Evolutionary conservation across 1,140 invertebrate species (phyloP).

Genomic region (Temnothorax longispinosus): DNA sequence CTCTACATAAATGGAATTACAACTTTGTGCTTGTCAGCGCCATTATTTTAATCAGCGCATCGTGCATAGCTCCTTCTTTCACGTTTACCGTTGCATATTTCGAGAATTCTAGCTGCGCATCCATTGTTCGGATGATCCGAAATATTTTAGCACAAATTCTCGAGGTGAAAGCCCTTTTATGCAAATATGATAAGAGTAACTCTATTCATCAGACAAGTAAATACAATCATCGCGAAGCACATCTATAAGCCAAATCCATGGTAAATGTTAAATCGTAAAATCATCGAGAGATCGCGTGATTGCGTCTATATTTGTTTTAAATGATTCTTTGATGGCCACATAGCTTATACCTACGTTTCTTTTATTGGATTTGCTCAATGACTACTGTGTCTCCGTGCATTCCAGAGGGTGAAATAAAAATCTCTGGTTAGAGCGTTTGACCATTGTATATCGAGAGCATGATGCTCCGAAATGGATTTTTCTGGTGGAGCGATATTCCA

Average conservation of each 20-base stretch:
- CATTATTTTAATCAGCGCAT: constrained; percentile 12
- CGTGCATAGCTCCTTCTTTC: background rate
- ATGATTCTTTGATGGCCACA: background rate
- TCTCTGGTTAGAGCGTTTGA: constrained; percentile 27
- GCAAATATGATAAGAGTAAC: background rate
- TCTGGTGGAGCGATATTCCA: background rate
- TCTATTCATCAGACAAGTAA: background rate
- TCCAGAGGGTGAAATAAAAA: constrained; percentile 23
- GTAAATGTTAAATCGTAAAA: background rate
- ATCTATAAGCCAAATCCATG: background rate
- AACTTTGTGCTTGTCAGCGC: background rate
- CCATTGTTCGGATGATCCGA: constrained; percentile 21
- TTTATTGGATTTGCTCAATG: constrained; percentile 11
- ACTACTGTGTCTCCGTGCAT: background rate
- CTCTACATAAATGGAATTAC: constrained; percentile 24
- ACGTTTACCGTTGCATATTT: background rate
- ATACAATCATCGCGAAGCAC: background rate
- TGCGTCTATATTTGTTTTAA: background rate
- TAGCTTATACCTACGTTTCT: background rate
- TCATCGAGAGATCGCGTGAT: background rate
- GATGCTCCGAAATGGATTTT: constrained; percentile 11
- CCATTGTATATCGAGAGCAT: background rate
- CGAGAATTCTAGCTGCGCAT: background rate
- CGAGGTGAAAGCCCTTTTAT: background rate
- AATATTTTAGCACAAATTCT: constrained; percentile 14